These are phyloP conservation scores for Saguinus imperator DNA, from an alignment of 2,113 vertebrate species.

Conservation along the genomic window DNA sequence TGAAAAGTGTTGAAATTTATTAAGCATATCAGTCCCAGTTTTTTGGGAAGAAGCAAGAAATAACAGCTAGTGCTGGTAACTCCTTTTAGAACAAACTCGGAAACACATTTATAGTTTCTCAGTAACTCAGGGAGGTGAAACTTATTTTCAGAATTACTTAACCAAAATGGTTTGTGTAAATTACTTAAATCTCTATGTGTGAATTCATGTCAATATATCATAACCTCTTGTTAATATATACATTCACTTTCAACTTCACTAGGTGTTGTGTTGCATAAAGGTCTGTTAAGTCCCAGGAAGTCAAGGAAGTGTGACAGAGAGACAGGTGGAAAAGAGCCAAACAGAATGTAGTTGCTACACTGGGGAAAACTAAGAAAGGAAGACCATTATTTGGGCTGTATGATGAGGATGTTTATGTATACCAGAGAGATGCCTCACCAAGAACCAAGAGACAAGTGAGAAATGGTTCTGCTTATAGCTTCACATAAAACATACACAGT, in stretches of 20 bases:
- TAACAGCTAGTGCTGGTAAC: not conserved
- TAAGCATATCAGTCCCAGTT: not conserved
- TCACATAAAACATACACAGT: not conserved
- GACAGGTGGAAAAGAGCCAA: not conserved
- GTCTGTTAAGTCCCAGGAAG: not conserved
- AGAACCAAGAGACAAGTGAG: not conserved
- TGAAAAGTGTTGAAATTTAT: not conserved
- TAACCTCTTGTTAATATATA: not conserved
- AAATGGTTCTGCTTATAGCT: not conserved
- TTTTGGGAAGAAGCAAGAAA: not conserved
- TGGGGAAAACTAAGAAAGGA: not conserved
- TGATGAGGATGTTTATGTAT: not conserved
- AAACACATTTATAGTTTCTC: not conserved
- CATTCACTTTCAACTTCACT: not conserved
- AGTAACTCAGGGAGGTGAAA: not conserved
- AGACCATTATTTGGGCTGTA: not conserved
- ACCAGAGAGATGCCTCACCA: not conserved
- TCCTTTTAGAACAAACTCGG: not conserved
- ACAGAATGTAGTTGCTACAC: accelerated
- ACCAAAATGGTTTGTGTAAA: not conserved
- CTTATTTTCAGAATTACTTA: not conserved
- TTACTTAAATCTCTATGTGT: not conserved
- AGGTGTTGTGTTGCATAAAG: not conserved
- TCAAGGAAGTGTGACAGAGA: no score
- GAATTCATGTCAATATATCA: not conserved